These are phyloP conservation scores for Mechanitis mazaeus DNA, from an alignment of 2,888 invertebrate species.

Conservation along the genomic window DNA sequence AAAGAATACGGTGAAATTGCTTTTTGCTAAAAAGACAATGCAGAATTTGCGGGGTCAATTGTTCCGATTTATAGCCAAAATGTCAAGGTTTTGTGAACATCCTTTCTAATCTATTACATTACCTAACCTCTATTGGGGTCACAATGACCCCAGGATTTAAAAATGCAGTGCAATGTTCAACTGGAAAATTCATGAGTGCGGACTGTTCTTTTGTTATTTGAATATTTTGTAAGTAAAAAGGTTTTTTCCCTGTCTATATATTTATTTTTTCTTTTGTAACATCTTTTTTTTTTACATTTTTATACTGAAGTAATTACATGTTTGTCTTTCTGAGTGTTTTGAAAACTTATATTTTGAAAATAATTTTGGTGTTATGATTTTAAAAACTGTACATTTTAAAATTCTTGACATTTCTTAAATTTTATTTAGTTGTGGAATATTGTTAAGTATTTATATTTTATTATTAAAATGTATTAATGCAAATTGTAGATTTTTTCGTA, in stretches of 20 bases:
- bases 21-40: constrained; percentile 29
- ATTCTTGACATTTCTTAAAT: too few relatives aligned
- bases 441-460: too few relatives aligned
- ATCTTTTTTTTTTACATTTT: too few relatives aligned
- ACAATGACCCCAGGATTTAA: not conserved
- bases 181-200: not conserved
- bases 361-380: too few relatives aligned
- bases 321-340: too few relatives aligned
- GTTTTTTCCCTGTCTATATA: too few relatives aligned
- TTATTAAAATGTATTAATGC: too few relatives aligned
- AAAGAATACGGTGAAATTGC: constrained; percentile 7
- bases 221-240: constrained; percentile 1
- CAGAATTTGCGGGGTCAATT: constrained; percentile 35
- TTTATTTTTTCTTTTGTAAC: too few relatives aligned
- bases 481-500: not conserved
- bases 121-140: not conserved
- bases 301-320: too few relatives aligned
- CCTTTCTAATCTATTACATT: constrained; percentile 29
- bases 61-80: constrained; percentile 32
- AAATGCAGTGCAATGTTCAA: not conserved
- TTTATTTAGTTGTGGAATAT: too few relatives aligned
- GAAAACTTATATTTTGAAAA: too few relatives aligned
- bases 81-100: constrained; percentile 30
- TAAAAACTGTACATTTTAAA: too few relatives aligned
- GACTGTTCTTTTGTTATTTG: not conserved